Evolutionary conservation across 2,888 invertebrate genomes (phyloP).

Genomic region (Tuberolachnus salignus): DNA sequence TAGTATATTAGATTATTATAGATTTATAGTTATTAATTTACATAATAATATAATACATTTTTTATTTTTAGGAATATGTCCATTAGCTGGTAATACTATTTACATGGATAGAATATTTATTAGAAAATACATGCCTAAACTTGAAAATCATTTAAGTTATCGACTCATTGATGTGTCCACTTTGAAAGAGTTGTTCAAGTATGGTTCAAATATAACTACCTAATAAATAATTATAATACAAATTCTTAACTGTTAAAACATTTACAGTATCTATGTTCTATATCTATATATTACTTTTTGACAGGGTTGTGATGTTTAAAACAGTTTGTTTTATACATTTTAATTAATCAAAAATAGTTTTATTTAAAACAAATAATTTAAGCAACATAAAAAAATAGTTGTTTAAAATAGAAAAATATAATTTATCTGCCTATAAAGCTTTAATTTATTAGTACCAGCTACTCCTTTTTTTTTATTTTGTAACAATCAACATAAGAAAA

Average conservation of each 20-base stretch:
- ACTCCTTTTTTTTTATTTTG: too few species aligned
- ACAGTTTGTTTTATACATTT: too few species aligned
- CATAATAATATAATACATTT: neutral
- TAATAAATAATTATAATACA: neutral
- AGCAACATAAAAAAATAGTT: too few species aligned
- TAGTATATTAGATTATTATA: too few species aligned
- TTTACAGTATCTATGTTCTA: too few species aligned
- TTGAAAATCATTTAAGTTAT: conserved; percentile 84
- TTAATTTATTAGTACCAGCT: too few species aligned
- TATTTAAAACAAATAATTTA: too few species aligned
- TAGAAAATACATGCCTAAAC: conserved; percentile 78
- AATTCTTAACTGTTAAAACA: neutral
- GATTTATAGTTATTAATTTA: neutral
- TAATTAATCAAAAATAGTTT: too few species aligned
- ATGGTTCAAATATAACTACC: conserved; percentile 53
- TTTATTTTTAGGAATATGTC: conserved; percentile 67
- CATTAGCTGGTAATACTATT: conserved; percentile 86
- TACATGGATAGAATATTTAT: conserved; percentile 87
- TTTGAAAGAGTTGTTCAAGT: conserved; percentile 78
- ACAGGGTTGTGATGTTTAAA: too few species aligned
- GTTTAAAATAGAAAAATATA: too few species aligned
- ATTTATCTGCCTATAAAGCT: too few species aligned
- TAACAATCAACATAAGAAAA: too few species aligned
- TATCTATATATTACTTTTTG: neutral
- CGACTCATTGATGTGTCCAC: conserved; percentile 91